Evolutionary conservation across 2,888 invertebrate species (phyloP).

Genomic region (Hirtodrosophila duncani): DNA sequence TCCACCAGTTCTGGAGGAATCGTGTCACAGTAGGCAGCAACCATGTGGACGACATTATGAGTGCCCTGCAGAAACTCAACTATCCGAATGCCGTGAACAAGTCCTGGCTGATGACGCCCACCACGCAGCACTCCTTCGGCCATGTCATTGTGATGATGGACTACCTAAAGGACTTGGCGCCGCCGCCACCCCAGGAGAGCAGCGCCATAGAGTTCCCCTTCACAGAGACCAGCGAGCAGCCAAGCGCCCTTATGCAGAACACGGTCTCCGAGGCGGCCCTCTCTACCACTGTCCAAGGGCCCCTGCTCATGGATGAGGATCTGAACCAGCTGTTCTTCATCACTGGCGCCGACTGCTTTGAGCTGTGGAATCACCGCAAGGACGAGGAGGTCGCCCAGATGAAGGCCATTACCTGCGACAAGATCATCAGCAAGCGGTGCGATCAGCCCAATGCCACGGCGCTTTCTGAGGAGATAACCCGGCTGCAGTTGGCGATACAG

Average conservation of each 20-base stretch:
- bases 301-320: constrained; percentile 53
- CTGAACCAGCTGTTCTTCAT: constrained; percentile 53
- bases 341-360: constrained; percentile 65
- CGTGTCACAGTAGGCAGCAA: constrained; percentile 67
- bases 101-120: constrained; percentile 77
- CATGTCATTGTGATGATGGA: constrained; percentile 74
- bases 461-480: constrained; percentile 48
- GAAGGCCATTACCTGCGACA: constrained; percentile 54
- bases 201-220: constrained; percentile 42
- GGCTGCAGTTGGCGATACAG: constrained; percentile 38
- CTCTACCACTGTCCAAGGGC: constrained; percentile 25
- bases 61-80: constrained; percentile 69
- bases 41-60: constrained; percentile 74
- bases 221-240: constrained; percentile 43
- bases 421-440: constrained; percentile 52
- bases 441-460: constrained; percentile 30
- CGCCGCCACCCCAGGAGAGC: constrained; percentile 19
- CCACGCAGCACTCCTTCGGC: constrained; percentile 75
- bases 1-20: constrained; percentile 70
- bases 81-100: constrained; percentile 75
- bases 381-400: constrained; percentile 60
- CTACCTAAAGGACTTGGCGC: constrained; percentile 73
- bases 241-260: constrained; percentile 36
- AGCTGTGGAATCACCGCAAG: constrained; percentile 69
- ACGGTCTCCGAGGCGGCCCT: constrained; percentile 25